These are phyloP conservation scores for Philopotamus ludificatus DNA, from an alignment of 1,140 invertebrate genomes.

Conservation along the genomic window DNA sequence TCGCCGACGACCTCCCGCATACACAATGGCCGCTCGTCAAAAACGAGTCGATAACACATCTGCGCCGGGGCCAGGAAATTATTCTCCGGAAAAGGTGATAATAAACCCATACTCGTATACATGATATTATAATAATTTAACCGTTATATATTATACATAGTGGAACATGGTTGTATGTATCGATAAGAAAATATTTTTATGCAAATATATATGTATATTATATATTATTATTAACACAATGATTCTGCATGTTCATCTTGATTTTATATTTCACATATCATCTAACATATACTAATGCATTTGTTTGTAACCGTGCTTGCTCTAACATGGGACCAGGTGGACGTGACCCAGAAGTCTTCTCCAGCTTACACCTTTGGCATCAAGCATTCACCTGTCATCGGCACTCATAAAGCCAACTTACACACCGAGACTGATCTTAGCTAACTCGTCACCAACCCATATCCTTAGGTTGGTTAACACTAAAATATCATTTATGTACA, in stretches of 20 bases:
- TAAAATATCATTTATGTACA: not conserved
- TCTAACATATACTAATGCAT: slow-evolving; percentile 2
- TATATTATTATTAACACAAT: too few relatives aligned
- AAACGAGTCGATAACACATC: slow-evolving; percentile 44
- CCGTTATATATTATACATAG: too few relatives aligned
- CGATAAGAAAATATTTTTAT: too few relatives aligned
- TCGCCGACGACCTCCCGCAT: slow-evolving; percentile 50
- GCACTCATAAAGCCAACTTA: slow-evolving; percentile 45
- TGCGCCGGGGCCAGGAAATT: slow-evolving; percentile 59
- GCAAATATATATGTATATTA: too few relatives aligned
- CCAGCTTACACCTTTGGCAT: slow-evolving; percentile 75
- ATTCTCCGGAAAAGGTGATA: slow-evolving; percentile 61
- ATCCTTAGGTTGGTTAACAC: slow-evolving; percentile 15
- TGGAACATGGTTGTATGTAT: too few relatives aligned
- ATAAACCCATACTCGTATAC: too few relatives aligned
- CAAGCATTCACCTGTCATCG: slow-evolving; percentile 69
- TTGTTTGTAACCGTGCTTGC: slow-evolving; percentile 15
- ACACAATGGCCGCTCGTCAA: slow-evolving; percentile 52
- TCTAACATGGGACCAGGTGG: slow-evolving; percentile 46
- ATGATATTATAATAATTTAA: too few relatives aligned
- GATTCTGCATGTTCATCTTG: too few relatives aligned
- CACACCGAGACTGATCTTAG: slow-evolving; percentile 33
- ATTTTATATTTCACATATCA: too few relatives aligned
- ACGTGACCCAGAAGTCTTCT: slow-evolving; percentile 53
- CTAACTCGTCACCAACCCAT: slow-evolving; percentile 19